phyloP scores from a whole-genome alignment of 1,140 invertebrate species.

The Teleopsis dalmanni region DNA sequence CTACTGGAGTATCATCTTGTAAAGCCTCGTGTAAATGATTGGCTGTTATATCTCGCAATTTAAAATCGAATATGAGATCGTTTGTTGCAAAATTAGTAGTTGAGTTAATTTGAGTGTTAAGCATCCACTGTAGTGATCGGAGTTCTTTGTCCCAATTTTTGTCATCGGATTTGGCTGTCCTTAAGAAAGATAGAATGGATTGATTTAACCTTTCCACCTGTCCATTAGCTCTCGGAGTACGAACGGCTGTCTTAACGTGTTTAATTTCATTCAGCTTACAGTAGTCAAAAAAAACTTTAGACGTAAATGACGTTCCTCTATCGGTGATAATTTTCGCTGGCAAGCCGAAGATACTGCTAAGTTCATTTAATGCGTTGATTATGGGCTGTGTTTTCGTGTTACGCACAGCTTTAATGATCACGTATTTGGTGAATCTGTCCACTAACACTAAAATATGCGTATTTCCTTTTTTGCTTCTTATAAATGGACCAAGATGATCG shows the following conservation, averaged over 20 bases:
- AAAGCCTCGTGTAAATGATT: too few relatives aligned
- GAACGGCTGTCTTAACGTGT: conserved; percentile 10
- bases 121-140: too few relatives aligned
- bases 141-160: too few relatives aligned
- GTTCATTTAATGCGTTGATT: conserved; percentile 19
- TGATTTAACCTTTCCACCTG: conserved; percentile 24
- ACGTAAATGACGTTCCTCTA: conserved; percentile 14
- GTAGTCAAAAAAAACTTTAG: conserved; percentile 6
- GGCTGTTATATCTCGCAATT: too few relatives aligned
- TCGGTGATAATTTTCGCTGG: conserved; percentile 21
- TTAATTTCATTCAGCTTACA: conserved; percentile 8
- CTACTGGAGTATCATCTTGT: too few relatives aligned
- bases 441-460: conserved; percentile 45
- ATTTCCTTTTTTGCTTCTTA: conserved; percentile 32
- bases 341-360: conserved; percentile 9
- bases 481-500: conserved; percentile 28
- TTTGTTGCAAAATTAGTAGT: too few relatives aligned
- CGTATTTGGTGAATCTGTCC: conserved; percentile 25
- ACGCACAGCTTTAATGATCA: conserved; percentile 8
- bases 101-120: too few relatives aligned
- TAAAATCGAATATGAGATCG: too few relatives aligned
- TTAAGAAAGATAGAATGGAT: too few relatives aligned
- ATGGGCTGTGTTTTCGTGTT: conserved; percentile 20
- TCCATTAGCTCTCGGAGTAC: conserved; percentile 17
- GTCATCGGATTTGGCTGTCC: too few relatives aligned